Evolutionary conservation across 1,140 invertebrate species (phyloP), one percentile per base, ranked within the genome.

Genomic region (Mycetomoellerius zeteki): DNA sequence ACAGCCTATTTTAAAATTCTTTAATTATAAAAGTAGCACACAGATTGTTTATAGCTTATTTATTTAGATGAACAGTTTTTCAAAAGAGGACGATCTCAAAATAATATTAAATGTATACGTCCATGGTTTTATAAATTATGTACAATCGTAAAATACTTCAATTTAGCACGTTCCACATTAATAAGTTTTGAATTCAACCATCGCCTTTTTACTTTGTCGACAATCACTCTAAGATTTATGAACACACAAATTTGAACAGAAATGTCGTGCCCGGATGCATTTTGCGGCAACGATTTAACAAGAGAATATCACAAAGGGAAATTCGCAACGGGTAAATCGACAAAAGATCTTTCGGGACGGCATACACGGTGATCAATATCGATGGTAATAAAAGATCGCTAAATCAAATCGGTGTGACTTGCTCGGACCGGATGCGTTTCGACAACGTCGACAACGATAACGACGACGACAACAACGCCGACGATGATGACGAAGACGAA

Each of bases 371-470:
- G 87, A 90, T 92, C 90, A 91, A 91, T 92, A 93, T 93, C 90
- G 91, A 72, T 67, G 87, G 90, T 91, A 92, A 92, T 93, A 93
- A 93, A 92, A 92, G 89, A 90, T 92, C 88, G 86, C 88, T 91
- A 93, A 92, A 93, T 92, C 91, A 93, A 93, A 92, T 88, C 77
- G 76, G 85, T 72, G 88, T 72, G 85, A 65, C 78, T 43, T n/a
- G 10, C 64, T 33, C 65, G 56, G 27, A 58, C 62, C 64, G 81
- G 43, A 56, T 56, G 30, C 33, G 30, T 81, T 8, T 50, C n/a
- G 37, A 47, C 30, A 4, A 47, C 56, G 58, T n/a, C 21, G 56
- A 78, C 58, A 37, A 27, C 8, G 76, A 78, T 16, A 43, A 64
- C 3, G 64, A 67, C 16, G 27, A 21, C 27, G 27, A 47, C n/a